Conservation (phyloP, 2,888 invertebrate genomes). For the Coleophora flavipennella region DNA sequence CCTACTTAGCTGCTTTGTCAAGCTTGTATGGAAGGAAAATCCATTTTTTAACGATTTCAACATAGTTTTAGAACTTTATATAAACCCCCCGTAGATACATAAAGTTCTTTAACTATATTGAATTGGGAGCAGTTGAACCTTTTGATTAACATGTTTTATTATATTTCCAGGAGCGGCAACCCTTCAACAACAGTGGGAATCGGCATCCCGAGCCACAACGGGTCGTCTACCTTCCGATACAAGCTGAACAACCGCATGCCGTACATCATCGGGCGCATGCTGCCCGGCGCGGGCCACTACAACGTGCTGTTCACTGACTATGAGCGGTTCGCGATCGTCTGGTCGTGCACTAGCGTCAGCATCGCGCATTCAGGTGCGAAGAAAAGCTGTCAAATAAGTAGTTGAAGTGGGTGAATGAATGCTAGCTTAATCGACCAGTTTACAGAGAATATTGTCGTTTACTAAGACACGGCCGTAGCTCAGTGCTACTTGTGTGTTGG, state of each 20-base stretch:
- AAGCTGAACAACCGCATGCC: conserved; percentile 73
- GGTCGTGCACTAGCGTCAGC: conserved; percentile 80
- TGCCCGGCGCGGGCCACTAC: conserved; percentile 82
- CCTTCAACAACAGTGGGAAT: conserved; percentile 74
- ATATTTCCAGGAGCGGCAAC: conserved; percentile 69
- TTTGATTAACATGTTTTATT: background rate
- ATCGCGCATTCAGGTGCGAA: conserved; percentile 74
- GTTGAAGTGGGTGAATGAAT: too few relatives aligned
- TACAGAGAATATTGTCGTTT: background rate
- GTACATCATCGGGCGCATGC: conserved; percentile 74
- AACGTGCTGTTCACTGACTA: conserved; percentile 82
- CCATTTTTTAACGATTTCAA: too few relatives aligned
- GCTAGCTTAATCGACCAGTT: background rate
- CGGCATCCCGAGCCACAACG: conserved; percentile 73
- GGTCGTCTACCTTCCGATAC: conserved; percentile 73
- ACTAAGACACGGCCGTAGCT: background rate
- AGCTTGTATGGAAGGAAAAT: too few relatives aligned
- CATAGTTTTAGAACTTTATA: too few relatives aligned
- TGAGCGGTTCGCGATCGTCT: conserved; percentile 78
- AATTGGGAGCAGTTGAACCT: too few relatives aligned
- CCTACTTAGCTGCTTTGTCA: too few relatives aligned
- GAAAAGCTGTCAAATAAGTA: too few relatives aligned
- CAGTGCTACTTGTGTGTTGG: too few relatives aligned
- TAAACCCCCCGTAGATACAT: too few relatives aligned
- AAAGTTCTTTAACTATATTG: too few relatives aligned